These are phyloP conservation scores for Bruchidius siliquastri DNA, from an alignment of 2,888 invertebrate genomes.

Conservation along the genomic window DNA sequence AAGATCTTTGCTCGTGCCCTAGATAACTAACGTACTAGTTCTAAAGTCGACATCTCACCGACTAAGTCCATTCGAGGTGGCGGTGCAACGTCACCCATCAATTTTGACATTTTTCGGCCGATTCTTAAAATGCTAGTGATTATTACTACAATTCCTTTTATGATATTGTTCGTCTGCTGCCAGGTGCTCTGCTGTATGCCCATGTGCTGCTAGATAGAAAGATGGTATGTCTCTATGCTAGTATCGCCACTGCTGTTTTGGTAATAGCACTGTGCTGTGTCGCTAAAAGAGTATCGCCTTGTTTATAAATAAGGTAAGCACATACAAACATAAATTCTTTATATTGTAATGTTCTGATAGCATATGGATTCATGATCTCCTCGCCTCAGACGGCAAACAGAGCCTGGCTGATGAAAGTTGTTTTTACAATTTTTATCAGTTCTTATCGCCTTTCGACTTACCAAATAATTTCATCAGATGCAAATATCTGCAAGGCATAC, in stretches of 20 bases:
- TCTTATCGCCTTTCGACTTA: too few relatives aligned
- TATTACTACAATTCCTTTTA: constrained; percentile 8
- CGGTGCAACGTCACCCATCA: neutral
- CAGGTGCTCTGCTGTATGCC: constrained; percentile 4
- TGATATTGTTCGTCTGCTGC: constrained; percentile 7
- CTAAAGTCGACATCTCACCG: neutral
- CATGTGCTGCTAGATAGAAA: constrained; percentile 8
- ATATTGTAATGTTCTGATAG: neutral
- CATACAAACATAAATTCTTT: neutral
- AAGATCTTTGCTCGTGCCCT: too few relatives aligned
- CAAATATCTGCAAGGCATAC: too few relatives aligned
- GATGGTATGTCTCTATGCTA: constrained; percentile 23
- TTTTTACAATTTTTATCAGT: too few relatives aligned
- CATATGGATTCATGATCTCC: too few relatives aligned
- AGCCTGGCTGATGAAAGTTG: too few relatives aligned
- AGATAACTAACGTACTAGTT: too few relatives aligned
- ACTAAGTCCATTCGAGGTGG: neutral
- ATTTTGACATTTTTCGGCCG: constrained; percentile 13
- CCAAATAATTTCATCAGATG: too few relatives aligned
- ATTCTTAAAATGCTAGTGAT: constrained; percentile 19
- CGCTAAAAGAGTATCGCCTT: constrained; percentile 25
- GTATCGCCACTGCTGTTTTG: constrained; percentile 26
- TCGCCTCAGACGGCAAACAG: too few relatives aligned
- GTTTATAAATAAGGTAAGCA: constrained; percentile 5
- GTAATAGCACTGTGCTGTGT: constrained; percentile 28